A percentile compares a stretch with the other conserved stretches of the same genome.
Conservation (phyloP, 2,113 vertebrate genomes). For the Centrocercus urophasianus region DNA sequence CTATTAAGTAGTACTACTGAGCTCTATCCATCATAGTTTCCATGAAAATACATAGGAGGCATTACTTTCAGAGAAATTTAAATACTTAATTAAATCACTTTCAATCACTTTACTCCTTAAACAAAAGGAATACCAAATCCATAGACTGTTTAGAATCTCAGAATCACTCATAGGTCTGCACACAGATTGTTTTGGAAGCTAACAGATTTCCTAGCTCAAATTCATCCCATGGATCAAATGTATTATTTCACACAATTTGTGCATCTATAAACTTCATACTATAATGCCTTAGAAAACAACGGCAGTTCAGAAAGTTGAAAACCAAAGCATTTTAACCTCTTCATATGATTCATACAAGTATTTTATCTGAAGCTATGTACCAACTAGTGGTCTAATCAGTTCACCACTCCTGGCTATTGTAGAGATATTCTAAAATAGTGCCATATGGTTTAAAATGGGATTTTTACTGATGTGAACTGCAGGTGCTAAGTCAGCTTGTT, state of each 20-base stretch:
- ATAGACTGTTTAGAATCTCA: not conserved
- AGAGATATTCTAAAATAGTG: not conserved
- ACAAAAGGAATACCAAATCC: not conserved
- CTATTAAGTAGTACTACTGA: no score
- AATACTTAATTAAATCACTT: not conserved
- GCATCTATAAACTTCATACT: not conserved
- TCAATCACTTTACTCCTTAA: not conserved
- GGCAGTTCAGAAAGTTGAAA: not conserved
- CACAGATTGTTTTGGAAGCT: not conserved
- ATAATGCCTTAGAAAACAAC: not conserved
- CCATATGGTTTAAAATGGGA: not conserved
- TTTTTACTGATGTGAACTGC: not conserved
- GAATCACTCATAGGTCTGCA: not conserved
- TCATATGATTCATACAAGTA: not conserved
- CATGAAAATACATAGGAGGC: no score
- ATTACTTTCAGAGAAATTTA: no score
- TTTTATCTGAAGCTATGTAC: not conserved
- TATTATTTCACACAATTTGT: not conserved
- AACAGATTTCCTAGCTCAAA: not conserved
- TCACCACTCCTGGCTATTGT: not conserved
- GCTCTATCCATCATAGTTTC: no score
- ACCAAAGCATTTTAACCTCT: not conserved
- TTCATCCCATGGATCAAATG: not conserved
- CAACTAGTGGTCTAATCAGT: not conserved
- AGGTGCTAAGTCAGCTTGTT: not conserved